phyloP scores from a whole-genome alignment of 2,888 invertebrate species.

The Cyrtodaria siliqua region DNA sequence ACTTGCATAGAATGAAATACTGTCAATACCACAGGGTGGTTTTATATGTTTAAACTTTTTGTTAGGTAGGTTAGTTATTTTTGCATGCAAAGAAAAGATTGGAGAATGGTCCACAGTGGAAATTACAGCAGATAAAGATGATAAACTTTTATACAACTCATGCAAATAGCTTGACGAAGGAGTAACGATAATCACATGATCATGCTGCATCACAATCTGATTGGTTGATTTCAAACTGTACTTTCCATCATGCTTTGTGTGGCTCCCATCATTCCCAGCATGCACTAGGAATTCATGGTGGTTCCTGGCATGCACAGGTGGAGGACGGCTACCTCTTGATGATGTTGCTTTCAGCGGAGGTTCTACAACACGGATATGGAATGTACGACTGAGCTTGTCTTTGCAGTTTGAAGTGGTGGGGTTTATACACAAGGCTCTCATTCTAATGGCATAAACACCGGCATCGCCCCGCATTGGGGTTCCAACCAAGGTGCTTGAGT shows the following conservation, averaged over 20 bases:
- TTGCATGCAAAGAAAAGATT: neutral
- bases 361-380: constrained; percentile 52
- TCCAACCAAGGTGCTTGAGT: constrained; percentile 46
- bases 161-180: constrained; percentile 10
- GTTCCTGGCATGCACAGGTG: constrained; percentile 45
- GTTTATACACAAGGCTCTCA: constrained; percentile 50
- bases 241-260: constrained; percentile 38
- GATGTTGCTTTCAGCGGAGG: constrained; percentile 48
- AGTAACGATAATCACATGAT: neutral
- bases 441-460: constrained; percentile 41
- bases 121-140: neutral
- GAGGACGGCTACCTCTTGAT: constrained; percentile 51
- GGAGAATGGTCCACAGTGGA: neutral
- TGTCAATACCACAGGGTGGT: constrained; percentile 6
- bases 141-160: neutral
- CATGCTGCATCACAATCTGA: constrained; percentile 9
- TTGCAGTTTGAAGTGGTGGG: constrained; percentile 37
- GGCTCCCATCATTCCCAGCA: constrained; percentile 30
- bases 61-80: no score
- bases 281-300: constrained; percentile 33
- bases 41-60: neutral
- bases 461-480: constrained; percentile 39
- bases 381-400: constrained; percentile 50
- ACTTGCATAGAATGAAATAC: constrained; percentile 37
- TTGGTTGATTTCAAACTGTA: constrained; percentile 16